Evolutionary conservation across 2,888 invertebrate species (phyloP).

Genomic region (Torymus texanus): DNA sequence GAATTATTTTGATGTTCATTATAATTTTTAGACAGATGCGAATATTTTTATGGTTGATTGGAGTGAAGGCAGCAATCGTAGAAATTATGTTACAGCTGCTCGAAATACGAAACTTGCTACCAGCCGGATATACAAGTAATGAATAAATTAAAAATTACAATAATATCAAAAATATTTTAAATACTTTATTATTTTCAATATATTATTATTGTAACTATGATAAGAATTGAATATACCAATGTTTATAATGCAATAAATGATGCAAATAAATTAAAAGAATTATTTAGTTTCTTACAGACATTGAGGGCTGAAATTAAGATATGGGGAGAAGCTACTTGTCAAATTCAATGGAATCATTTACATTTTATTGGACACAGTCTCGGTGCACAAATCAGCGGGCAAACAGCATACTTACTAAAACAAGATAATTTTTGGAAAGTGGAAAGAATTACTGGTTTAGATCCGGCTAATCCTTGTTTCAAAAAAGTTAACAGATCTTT

Average conservation of each 20-base stretch:
- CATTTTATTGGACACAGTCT: constrained; percentile 81
- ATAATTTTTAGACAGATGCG: constrained; percentile 28
- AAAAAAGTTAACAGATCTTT: constrained; percentile 74
- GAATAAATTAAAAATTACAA: background rate
- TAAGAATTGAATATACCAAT: background rate
- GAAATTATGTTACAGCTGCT: constrained; percentile 51
- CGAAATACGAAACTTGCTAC: constrained; percentile 30
- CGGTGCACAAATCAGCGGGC: constrained; percentile 80
- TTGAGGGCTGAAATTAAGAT: constrained; percentile 5
- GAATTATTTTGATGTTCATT: no score
- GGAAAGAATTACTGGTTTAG: constrained; percentile 76
- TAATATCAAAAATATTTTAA: background rate
- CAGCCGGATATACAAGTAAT: constrained; percentile 42
- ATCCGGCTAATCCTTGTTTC: constrained; percentile 82
- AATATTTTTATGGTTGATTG: constrained; percentile 54
- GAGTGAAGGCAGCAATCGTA: constrained; percentile 31
- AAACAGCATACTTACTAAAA: constrained; percentile 76
- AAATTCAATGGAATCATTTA: constrained; percentile 66
- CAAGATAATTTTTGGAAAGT: constrained; percentile 58
- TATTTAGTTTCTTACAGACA: constrained; percentile 42
- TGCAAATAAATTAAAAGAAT: no score
- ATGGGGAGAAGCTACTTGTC: background rate
- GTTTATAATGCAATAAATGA: background rate
- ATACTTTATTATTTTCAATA: background rate
- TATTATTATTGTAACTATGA: background rate